phyloP scores from a whole-genome alignment of 2,797 vertebrate species.

The Myripristis jacobus region DNA sequence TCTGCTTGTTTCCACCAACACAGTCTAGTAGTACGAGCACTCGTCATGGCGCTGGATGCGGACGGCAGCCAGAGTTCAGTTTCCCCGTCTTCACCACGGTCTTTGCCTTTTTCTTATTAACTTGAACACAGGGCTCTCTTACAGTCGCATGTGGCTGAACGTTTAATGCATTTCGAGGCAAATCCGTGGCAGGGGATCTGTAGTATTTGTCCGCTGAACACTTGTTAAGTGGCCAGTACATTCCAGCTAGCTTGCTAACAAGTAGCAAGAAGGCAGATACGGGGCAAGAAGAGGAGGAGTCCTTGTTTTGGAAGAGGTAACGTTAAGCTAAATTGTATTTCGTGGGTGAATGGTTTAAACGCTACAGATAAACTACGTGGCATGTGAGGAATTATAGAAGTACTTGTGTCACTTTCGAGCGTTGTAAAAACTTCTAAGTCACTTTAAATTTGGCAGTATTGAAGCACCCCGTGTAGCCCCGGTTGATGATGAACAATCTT shows the following conservation, averaged over 20 bases:
- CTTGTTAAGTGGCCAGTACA: conserved; percentile 51
- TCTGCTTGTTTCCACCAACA: conserved; percentile 65
- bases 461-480: conserved; percentile 4
- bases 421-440: conserved; percentile 6
- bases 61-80: conserved; percentile 53
- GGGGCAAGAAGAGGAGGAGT: conserved; percentile 69
- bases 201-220: conserved; percentile 3
- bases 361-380: background rate
- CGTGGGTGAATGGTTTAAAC: background rate
- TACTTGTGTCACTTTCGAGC: background rate
- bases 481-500: background rate
- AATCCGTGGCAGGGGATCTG: background rate
- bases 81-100: conserved; percentile 45
- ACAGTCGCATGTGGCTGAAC: background rate
- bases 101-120: conserved; percentile 43
- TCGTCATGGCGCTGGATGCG: conserved; percentile 77
- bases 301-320: conserved; percentile 74
- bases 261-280: conserved; percentile 68
- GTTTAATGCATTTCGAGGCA: background rate
- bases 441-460: background rate
- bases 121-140: conserved; percentile 27
- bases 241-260: conserved; percentile 69
- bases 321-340: conserved; percentile 24
- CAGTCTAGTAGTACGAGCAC: conserved; percentile 62
- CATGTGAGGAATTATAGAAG: background rate